A percentile compares a stretch with the other conserved stretches of the same genome.
phyloP scores from a whole-genome alignment of 2,797 vertebrate species.

The Chromobotia macracanthus region DNA sequence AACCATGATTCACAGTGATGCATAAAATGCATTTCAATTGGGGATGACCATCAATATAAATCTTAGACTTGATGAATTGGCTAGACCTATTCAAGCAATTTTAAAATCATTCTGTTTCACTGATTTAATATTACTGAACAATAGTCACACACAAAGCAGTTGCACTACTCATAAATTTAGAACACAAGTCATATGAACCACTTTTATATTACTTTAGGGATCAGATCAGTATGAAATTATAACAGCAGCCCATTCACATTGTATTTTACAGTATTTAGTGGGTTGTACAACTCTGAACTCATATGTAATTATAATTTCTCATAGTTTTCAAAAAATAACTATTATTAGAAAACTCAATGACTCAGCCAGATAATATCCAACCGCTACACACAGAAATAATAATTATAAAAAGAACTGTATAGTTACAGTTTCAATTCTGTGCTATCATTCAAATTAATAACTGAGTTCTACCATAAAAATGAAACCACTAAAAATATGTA shows the following conservation, averaged over 20 bases:
- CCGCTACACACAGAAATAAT: background rate
- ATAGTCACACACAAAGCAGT: background rate
- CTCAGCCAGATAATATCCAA: constrained; percentile 1
- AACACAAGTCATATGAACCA: background rate
- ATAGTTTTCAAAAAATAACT: constrained; percentile 1
- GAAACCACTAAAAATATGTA: background rate
- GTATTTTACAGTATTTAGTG: background rate
- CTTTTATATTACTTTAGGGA: background rate
- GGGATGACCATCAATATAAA: background rate
- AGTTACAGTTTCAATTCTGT: constrained; percentile 32
- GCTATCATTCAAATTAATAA: constrained; percentile 21
- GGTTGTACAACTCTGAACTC: background rate
- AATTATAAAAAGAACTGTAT: constrained; percentile 7
- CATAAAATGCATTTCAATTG: background rate
- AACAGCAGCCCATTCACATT: background rate
- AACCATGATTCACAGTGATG: background rate
- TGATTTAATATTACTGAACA: background rate
- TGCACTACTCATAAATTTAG: background rate
- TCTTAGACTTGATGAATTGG: too few relatives aligned
- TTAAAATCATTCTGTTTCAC: background rate
- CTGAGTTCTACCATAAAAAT: background rate
- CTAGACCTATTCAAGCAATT: too few relatives aligned
- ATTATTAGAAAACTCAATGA: too few relatives aligned
- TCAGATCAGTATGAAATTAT: background rate
- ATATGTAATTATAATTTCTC: background rate